These are phyloP conservation scores for Arctocebus calabarensis DNA, from an alignment of 2,797 vertebrate species.

Conservation along the genomic window DNA sequence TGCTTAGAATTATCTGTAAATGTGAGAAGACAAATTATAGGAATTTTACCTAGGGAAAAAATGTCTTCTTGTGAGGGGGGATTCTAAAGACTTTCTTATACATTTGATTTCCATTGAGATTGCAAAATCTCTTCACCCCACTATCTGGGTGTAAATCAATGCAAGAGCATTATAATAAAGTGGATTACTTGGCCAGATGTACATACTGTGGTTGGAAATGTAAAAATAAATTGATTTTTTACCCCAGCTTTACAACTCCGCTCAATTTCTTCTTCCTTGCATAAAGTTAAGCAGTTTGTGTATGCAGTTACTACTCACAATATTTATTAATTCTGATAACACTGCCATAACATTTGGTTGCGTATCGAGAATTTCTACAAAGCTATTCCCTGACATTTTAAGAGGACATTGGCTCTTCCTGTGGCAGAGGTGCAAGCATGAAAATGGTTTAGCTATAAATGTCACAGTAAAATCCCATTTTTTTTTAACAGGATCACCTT, in stretches of 20 bases:
- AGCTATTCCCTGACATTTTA: slow-evolving; percentile 14
- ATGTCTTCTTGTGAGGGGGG: background rate
- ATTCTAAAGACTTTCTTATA: background rate
- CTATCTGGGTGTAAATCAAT: slow-evolving; percentile 75
- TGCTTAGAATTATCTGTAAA: slow-evolving; percentile 20
- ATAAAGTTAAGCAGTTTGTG: slow-evolving; percentile 14
- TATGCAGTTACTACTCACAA: slow-evolving; percentile 38
- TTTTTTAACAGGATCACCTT: background rate
- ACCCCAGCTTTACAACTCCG: slow-evolving; percentile 62
- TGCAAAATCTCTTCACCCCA: slow-evolving; percentile 67
- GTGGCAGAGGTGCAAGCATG: background rate
- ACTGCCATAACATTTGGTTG: background rate
- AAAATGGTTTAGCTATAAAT: background rate
- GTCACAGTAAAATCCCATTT: slow-evolving; percentile 9
- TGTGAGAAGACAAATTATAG: slow-evolving; percentile 57
- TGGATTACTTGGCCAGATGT: slow-evolving; percentile 71
- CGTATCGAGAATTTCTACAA: slow-evolving; percentile 47
- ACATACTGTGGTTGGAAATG: slow-evolving; percentile 72
- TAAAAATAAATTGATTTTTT: slow-evolving; percentile 73
- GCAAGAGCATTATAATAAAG: slow-evolving; percentile 65
- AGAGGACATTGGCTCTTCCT: background rate
- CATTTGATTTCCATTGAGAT: slow-evolving; percentile 27
- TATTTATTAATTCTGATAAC: slow-evolving; percentile 68
- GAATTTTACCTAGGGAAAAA: slow-evolving; percentile 9
- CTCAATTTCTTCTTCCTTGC: slow-evolving; percentile 68